Percentiles rank a stretch among this genome's conserved stretches.
These are phyloP conservation scores for Drosophila ficusphila DNA, from an alignment of 1,140 invertebrate genomes.

Conservation along the genomic window DNA sequence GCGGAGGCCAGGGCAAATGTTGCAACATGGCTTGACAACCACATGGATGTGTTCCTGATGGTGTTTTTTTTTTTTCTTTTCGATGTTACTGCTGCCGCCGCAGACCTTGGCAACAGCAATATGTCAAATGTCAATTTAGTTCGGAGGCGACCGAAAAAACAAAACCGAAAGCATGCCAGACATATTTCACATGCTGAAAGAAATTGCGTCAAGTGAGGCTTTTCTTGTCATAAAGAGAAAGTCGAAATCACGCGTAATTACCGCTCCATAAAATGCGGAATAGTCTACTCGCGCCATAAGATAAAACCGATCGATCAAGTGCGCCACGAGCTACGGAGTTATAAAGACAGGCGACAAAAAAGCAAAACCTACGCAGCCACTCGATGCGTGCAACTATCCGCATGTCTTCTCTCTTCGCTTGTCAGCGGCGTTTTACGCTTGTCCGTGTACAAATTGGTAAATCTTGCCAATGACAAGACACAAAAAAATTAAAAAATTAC, in stretches of 20 bases:
- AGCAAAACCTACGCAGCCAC: conserved; percentile 33
- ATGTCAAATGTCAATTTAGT: conserved; percentile 63
- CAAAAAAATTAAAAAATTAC: background rate
- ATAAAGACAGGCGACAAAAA: conserved; percentile 42
- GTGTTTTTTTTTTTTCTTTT: too few relatives aligned
- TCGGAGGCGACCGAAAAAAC: conserved; percentile 2
- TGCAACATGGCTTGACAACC: conserved; percentile 48
- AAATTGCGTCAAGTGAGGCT: conserved; percentile 71
- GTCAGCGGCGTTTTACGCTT: conserved; percentile 53
- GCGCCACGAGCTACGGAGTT: conserved; percentile 26
- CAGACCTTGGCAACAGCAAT: conserved; percentile 51
- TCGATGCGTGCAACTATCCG: conserved; percentile 35
- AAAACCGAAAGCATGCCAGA: conserved; percentile 11
- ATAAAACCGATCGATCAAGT: conserved; percentile 71
- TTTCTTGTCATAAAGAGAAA: conserved; percentile 61
- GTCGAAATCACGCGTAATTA: conserved; percentile 68
- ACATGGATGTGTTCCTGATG: conserved; percentile 31
- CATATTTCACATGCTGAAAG: conserved; percentile 32
- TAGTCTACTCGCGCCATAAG: conserved; percentile 67
- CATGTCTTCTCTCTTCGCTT: background rate
- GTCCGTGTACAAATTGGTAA: conserved; percentile 48
- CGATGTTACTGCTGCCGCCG: background rate
- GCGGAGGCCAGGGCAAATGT: conserved; percentile 22
- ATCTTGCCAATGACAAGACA: conserved; percentile 19
- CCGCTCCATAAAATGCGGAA: conserved; percentile 72